Conservation (phyloP, 2,888 invertebrate species). For the Minunthozetes semirufus region DNA sequence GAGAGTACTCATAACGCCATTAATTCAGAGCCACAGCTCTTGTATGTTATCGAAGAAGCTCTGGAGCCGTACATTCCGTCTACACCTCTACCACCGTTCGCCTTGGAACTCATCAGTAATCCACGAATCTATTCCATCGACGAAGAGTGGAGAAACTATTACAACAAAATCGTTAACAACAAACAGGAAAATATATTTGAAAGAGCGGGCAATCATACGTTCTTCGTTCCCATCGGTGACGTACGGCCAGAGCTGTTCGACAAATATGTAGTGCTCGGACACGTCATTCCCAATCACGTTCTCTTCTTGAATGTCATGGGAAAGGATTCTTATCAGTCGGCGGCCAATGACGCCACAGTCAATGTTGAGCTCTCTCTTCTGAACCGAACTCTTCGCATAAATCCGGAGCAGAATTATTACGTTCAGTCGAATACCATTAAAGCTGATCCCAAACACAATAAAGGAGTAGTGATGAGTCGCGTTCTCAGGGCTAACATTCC, state of each 20-base stretch:
- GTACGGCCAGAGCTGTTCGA: constrained; percentile 22
- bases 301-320: constrained; percentile 68
- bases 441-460: constrained; percentile 55
- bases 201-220: constrained; percentile 58
- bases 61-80: constrained; percentile 60
- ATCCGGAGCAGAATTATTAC: constrained; percentile 52
- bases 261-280: constrained; percentile 61
- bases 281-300: constrained; percentile 77
- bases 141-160: background rate
- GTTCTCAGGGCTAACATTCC: constrained; percentile 84
- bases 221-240: constrained; percentile 66
- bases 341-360: constrained; percentile 73
- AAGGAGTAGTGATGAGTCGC: constrained; percentile 77
- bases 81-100: constrained; percentile 14
- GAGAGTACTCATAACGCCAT: constrained; percentile 44
- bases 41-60: constrained; percentile 81
- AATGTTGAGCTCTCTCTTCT: constrained; percentile 62
- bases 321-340: constrained; percentile 51
- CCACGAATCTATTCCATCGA: constrained; percentile 20
- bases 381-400: constrained; percentile 41
- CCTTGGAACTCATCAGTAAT: constrained; percentile 19
- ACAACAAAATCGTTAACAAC: background rate
- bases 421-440: constrained; percentile 55
- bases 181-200: constrained; percentile 27
- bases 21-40: constrained; percentile 60